Percentiles rank a stretch among this genome's conserved stretches.
These are phyloP conservation scores for Apocheima hispidaria DNA, from an alignment of 2,888 invertebrate genomes.

Conservation along the genomic window DNA sequence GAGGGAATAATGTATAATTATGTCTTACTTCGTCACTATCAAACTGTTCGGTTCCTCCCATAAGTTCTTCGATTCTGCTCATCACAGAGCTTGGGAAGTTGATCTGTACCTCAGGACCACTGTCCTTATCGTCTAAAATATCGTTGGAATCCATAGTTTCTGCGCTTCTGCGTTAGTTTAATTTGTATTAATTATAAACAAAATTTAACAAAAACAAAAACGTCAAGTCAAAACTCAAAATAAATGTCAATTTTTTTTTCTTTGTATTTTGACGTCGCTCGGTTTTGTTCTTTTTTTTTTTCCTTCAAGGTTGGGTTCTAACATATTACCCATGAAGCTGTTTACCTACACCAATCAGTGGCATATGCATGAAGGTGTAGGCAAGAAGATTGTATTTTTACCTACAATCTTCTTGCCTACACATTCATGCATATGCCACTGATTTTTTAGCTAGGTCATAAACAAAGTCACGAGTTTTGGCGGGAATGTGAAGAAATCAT, in stretches of 20 bases:
- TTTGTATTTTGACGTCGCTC: too few relatives aligned
- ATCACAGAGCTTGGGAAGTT: constrained; percentile 95
- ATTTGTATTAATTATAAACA: constrained; percentile 17
- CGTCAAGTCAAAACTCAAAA: not conserved
- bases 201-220: constrained; percentile 10
- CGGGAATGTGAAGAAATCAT: too few relatives aligned
- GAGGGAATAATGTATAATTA: constrained; percentile 8
- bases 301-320: too few relatives aligned
- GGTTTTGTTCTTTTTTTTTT: too few relatives aligned
- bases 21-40: constrained; percentile 87
- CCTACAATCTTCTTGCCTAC: too few relatives aligned
- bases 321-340: too few relatives aligned
- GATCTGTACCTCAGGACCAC: constrained; percentile 79
- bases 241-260: not conserved
- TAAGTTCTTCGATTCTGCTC: constrained; percentile 95
- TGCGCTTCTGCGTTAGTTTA: constrained; percentile 3
- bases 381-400: too few relatives aligned
- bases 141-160: constrained; percentile 72
- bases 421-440: too few relatives aligned
- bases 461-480: too few relatives aligned
- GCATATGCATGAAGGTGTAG: too few relatives aligned
- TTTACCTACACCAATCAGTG: too few relatives aligned
- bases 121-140: constrained; percentile 75
- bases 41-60: constrained; percentile 96
- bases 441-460: too few relatives aligned